Evolutionary conservation across 1,140 invertebrate genomes (phyloP).

Genomic region (Colletes gigas): DNA sequence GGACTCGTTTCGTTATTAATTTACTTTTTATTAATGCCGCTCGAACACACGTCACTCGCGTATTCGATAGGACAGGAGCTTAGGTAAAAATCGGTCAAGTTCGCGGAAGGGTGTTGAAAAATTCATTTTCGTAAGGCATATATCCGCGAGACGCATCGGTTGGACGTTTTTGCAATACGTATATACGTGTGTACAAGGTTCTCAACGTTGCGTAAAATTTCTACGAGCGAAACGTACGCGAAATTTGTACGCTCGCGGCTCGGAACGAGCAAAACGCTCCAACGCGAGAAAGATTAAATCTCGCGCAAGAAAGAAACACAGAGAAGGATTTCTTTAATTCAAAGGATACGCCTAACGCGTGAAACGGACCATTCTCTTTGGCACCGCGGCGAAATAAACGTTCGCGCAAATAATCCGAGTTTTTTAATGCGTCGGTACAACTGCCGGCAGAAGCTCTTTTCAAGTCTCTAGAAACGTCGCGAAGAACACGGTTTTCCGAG

Average conservation of each 20-base stretch:
- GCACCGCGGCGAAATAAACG: conserved; percentile 1
- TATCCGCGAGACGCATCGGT: no score
- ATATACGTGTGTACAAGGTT: no score
- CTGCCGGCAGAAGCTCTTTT: conserved; percentile 45
- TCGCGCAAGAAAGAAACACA: neutral
- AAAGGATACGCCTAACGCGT: conserved; percentile 12
- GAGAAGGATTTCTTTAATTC: conserved; percentile 22
- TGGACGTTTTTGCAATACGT: no score
- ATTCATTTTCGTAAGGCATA: no score
- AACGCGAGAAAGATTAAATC: conserved; percentile 12
- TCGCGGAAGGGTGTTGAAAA: neutral
- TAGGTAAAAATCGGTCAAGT: conserved; percentile 35
- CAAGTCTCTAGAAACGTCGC: conserved; percentile 38
- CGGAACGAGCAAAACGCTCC: no score
- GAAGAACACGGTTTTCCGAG: conserved; percentile 57
- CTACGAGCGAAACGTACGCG: no score
- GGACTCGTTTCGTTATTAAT: conserved; percentile 63
- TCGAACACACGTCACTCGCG: conserved; percentile 17
- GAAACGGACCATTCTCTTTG: conserved; percentile 7
- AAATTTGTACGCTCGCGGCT: no score
- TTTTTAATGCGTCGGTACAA: conserved; percentile 39
- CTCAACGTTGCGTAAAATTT: no score
- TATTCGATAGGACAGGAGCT: conserved; percentile 19
- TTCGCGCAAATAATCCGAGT: conserved; percentile 35
- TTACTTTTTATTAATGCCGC: conserved; percentile 59